Conservation (phyloP, 2,113 vertebrate genomes). For the Catharus fuscescens region DNA sequence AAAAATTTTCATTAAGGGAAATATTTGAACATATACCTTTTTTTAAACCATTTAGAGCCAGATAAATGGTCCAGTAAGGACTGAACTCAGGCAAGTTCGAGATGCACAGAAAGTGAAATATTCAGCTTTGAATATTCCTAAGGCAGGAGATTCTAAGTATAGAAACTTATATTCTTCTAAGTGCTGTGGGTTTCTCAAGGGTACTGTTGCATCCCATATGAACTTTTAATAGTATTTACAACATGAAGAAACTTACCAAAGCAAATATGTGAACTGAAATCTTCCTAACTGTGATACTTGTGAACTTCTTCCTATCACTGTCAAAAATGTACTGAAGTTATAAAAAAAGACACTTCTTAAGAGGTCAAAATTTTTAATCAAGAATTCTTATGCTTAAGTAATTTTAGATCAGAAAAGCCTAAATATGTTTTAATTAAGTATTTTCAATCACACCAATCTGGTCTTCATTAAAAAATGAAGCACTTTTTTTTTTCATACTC, state of each 20-base stretch:
- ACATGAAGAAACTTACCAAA: neutral
- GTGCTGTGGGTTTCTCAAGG: neutral
- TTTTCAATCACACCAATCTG: neutral
- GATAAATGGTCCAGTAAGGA: neutral
- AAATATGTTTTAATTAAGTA: neutral
- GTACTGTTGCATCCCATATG: neutral
- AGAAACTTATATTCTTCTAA: neutral
- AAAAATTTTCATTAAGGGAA: neutral
- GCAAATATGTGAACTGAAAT: neutral
- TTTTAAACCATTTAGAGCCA: neutral
- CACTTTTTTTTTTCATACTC: rapidly evolving
- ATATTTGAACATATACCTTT: neutral
- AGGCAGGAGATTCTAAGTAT: neutral
- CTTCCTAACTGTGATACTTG: neutral
- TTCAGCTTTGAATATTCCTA: neutral
- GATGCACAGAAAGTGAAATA: neutral
- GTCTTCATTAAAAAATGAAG: neutral
- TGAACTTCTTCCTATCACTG: neutral
- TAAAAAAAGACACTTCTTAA: neutral
- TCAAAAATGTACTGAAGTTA: neutral
- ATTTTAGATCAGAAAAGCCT: neutral
- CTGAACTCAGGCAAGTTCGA: neutral
- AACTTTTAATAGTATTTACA: neutral
- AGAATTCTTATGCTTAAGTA: neutral
- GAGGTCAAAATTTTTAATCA: neutral